Conservation (phyloP, 92 coral and sea anemone species). For the Galaxea fascicularis region DNA sequence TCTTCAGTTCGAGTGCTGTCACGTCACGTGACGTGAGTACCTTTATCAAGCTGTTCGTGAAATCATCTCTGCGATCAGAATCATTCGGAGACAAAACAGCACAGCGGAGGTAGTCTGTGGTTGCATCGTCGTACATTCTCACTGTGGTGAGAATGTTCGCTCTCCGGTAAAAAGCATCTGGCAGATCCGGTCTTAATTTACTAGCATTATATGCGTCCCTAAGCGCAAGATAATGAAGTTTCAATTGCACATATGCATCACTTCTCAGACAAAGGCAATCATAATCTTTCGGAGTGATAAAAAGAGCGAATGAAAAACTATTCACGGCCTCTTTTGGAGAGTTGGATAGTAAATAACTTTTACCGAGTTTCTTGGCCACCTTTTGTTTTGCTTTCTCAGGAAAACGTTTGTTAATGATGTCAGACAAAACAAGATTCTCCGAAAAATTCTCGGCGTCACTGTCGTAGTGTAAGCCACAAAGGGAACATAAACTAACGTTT, state of each 20-base stretch:
- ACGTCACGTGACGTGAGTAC: neutral
- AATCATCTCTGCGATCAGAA: slow-evolving; percentile 5
- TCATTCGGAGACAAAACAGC: slow-evolving; percentile 3
- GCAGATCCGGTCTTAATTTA: slow-evolving; percentile 13
- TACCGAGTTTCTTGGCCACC: slow-evolving; percentile 7
- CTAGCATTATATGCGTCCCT: slow-evolving; percentile 16
- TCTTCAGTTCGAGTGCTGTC: neutral
- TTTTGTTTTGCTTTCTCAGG: slow-evolving; percentile 1
- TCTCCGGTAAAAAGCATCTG: slow-evolving; percentile 27
- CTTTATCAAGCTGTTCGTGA: slow-evolving; percentile 10
- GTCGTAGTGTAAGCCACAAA: neutral
- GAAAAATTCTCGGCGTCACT: neutral
- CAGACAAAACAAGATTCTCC: slow-evolving; percentile 8
- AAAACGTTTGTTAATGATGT: slow-evolving; percentile 12
- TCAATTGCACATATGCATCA: slow-evolving; percentile 11
- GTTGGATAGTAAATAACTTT: neutral
- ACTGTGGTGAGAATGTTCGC: neutral
- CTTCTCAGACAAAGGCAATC: slow-evolving; percentile 34
- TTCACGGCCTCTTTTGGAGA: slow-evolving; percentile 3
- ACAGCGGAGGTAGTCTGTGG: neutral
- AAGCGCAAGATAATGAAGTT: slow-evolving; percentile 11
- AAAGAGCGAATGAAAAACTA: slow-evolving; percentile 12
- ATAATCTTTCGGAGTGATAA: neutral
- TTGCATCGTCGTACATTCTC: slow-evolving; percentile 6
- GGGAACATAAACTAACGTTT: neutral